These are phyloP conservation scores for Dynastes hyllus DNA, from an alignment of 2,888 invertebrate species.

Conservation along the genomic window DNA sequence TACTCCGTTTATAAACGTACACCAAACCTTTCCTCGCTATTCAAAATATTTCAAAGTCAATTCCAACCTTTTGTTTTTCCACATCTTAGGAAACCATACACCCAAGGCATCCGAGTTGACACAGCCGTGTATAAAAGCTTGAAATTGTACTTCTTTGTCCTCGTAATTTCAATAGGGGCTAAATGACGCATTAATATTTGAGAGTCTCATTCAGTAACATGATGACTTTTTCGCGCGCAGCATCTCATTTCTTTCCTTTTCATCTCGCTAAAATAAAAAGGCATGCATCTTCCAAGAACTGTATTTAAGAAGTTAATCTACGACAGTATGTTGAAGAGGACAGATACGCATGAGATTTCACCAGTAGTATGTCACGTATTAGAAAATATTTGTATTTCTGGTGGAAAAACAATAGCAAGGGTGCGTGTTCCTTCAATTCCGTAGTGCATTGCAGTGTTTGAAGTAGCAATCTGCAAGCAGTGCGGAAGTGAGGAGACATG, in stretches of 20 bases:
- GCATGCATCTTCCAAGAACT: conserved; percentile 42
- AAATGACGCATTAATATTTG: conserved; percentile 34
- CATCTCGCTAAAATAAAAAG: conserved; percentile 35
- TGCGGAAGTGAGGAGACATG: conserved; percentile 87
- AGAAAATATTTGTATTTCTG: conserved; percentile 9
- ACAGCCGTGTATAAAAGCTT: conserved; percentile 20
- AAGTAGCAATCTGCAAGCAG: conserved; percentile 89
- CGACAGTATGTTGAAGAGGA: conserved; percentile 27
- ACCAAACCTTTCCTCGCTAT: conserved; percentile 30
- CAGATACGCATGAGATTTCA: neutral
- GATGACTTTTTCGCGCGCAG: conserved; percentile 47
- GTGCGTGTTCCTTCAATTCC: conserved; percentile 89
- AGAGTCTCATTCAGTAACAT: conserved; percentile 27
- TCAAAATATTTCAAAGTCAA: conserved; percentile 27
- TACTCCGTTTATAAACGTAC: neutral
- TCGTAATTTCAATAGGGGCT: conserved; percentile 19
- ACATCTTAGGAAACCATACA: conserved; percentile 13
- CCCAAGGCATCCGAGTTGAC: conserved; percentile 4
- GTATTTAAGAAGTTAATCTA: conserved; percentile 44
- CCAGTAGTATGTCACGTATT: neutral
- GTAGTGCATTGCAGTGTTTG: conserved; percentile 96
- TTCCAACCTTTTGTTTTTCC: conserved; percentile 19
- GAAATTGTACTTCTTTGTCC: conserved; percentile 21
- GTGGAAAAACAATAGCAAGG: conserved; percentile 32
- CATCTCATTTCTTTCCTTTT: conserved; percentile 25